These are phyloP conservation scores for Promerops cafer DNA, from an alignment of 2,113 vertebrate species.

Conservation along the genomic window DNA sequence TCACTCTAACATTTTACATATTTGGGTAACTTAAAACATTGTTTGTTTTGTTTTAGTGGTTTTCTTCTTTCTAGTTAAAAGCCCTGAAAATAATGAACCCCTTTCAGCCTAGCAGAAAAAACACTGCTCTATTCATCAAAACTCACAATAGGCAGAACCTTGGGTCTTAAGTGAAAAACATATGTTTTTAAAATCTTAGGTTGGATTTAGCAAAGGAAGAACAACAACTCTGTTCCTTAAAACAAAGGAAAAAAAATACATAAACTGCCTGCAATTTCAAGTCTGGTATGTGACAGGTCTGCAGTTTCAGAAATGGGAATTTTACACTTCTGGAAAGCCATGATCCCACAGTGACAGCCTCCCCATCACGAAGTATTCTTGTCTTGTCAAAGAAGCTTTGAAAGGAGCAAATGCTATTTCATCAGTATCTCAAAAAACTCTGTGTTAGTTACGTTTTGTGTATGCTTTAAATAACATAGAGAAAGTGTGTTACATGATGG, in stretches of 20 bases:
- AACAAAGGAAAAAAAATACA: neutral
- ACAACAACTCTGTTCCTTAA: neutral
- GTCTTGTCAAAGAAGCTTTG: neutral
- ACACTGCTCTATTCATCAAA: neutral
- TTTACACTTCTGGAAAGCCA: neutral
- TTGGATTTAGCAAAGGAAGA: neutral
- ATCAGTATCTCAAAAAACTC: neutral
- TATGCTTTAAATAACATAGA: conserved; percentile 1
- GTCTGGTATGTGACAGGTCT: neutral
- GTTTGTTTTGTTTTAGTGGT: neutral
- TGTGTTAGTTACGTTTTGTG: neutral
- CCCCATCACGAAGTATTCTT: neutral
- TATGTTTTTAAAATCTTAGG: neutral
- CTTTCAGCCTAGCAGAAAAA: neutral
- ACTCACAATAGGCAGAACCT: neutral
- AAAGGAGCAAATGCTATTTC: conserved; percentile 28
- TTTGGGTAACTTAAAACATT: neutral
- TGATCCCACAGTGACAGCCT: neutral
- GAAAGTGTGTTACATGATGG: neutral
- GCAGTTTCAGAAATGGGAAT: neutral
- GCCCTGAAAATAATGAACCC: neutral
- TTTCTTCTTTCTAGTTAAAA: neutral
- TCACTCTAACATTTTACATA: neutral
- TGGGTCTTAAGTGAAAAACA: neutral
- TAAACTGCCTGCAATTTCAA: neutral